Evolutionary conservation across 2,113 vertebrate genomes (phyloP), one percentile per base, ranked within the genome.

Genomic region (Geothlypis trichas): DNA sequence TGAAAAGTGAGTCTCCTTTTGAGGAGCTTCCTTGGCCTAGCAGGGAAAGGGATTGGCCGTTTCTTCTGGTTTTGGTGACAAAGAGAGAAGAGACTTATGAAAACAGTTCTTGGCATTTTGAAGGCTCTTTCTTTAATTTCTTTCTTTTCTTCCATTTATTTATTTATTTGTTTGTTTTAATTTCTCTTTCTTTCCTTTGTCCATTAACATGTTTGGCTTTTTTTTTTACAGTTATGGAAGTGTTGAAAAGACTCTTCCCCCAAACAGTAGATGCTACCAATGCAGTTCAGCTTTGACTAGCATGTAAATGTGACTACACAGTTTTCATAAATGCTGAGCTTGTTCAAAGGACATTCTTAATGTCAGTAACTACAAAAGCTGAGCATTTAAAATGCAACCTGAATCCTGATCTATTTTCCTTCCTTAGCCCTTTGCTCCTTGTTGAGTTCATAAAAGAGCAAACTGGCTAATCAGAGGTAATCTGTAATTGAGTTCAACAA

Each of bases 321-420:
- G 46, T 73, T 96, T 93, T 80, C 63, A 51, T 83, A 77, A 87
- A 69, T 49, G 66, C 31, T 13, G 8, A 47, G 46, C 39, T 92
- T 69, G 76, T 85, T 71, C 62, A 75, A 89, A 79, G 21, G 31
- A 35, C 30, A 54, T 87, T 79, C 37, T 46, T 66, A 52, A 18
- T 71, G 77, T 55, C 52, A 52, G 15, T 76, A 68, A 11, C 62
- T 93, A 7, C 30, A 79, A 26, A 31, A 74, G 18, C 26, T 49
- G 18, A 61, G 23, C n/a, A 58, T 84, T 87, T 91, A 65, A 82
- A 91, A 84, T 59, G 19, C 39, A 71, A 2, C 31, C 35, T 76
- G 15, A 30, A 79, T n/a, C 51, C 15, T 72, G 77, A 24, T 9
- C 46, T 84, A 0, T 74, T 42, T 95, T 85, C n/a, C 27, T 84